These are phyloP conservation scores for Eclectus roratus DNA, from an alignment of 2,113 vertebrate genomes.

Conservation along the genomic window DNA sequence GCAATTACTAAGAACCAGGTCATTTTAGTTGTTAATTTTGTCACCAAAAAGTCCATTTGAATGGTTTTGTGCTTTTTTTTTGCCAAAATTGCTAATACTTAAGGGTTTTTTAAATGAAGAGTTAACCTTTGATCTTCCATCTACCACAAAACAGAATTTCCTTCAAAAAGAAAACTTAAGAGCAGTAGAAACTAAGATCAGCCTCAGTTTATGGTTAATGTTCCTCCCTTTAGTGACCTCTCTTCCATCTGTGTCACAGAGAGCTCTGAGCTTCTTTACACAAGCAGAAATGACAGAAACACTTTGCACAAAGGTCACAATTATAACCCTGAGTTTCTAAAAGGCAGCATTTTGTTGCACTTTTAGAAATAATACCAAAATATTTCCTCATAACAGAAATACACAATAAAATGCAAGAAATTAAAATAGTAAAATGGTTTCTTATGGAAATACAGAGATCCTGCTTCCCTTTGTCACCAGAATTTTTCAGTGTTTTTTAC, in stretches of 20 bases:
- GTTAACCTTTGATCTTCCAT: not conserved
- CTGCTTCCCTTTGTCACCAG: not conserved
- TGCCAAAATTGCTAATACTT: not conserved
- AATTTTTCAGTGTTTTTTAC: not conserved
- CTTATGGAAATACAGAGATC: not conserved
- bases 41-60: not conserved
- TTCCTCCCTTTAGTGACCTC: not conserved
- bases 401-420: not conserved
- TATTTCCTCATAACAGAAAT: not conserved
- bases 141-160: not conserved
- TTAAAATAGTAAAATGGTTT: not conserved
- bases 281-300: not conserved
- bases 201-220: not conserved
- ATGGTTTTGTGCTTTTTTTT: not conserved
- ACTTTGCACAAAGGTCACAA: conserved; percentile 7
- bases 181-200: not conserved
- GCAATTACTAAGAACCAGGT: not conserved
- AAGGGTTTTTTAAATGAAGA: not conserved
- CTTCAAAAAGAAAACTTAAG: not conserved
- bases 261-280: not conserved
- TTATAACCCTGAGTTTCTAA: conserved; percentile 43
- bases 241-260: not conserved
- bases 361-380: not conserved
- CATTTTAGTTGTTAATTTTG: not conserved
- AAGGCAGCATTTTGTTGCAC: not conserved